Conservation (phyloP, 2,888 invertebrate genomes). For the Calliphora vomitoria region DNA sequence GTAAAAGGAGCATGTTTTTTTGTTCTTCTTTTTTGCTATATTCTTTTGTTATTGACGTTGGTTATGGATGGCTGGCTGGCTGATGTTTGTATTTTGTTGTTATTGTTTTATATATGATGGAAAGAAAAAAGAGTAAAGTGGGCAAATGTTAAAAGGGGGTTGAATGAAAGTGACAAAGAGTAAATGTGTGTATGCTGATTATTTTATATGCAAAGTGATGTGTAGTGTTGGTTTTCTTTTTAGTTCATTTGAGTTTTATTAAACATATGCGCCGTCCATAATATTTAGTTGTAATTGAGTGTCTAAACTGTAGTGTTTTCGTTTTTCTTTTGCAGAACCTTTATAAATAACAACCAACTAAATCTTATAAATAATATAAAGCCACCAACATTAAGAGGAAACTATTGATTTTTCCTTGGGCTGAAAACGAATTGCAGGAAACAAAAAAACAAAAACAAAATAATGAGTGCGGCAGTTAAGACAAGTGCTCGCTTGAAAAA, state of each 20-base stretch:
- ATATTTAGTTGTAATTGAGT: slow-evolving; percentile 32
- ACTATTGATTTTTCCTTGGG: slow-evolving; percentile 54
- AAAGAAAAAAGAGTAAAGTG: neutral
- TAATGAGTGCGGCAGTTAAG: slow-evolving; percentile 49
- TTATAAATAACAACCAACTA: slow-evolving; percentile 18
- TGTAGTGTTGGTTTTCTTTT: neutral
- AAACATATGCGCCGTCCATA: slow-evolving; percentile 65
- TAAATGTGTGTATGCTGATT: slow-evolving; percentile 11
- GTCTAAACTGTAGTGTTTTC: slow-evolving; percentile 3
- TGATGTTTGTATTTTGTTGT: neutral
- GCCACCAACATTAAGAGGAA: neutral
- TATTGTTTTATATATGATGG: neutral
- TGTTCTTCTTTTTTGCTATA: neutral
- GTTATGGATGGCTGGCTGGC: neutral
- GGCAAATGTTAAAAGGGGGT: slow-evolving; percentile 44
- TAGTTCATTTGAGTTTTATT: slow-evolving; percentile 49
- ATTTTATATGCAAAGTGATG: neutral
- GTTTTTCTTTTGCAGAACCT: neutral
- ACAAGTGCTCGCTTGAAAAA: slow-evolving; percentile 78
- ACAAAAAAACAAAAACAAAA: neutral
- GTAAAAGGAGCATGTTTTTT: slow-evolving; percentile 37
- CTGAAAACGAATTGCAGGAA: neutral
- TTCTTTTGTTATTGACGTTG: slow-evolving; percentile 34
- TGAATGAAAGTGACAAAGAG: slow-evolving; percentile 8
- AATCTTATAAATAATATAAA: slow-evolving; percentile 6